Conservation (phyloP, 2,888 invertebrate species). For the Melolontha melolontha region DNA sequence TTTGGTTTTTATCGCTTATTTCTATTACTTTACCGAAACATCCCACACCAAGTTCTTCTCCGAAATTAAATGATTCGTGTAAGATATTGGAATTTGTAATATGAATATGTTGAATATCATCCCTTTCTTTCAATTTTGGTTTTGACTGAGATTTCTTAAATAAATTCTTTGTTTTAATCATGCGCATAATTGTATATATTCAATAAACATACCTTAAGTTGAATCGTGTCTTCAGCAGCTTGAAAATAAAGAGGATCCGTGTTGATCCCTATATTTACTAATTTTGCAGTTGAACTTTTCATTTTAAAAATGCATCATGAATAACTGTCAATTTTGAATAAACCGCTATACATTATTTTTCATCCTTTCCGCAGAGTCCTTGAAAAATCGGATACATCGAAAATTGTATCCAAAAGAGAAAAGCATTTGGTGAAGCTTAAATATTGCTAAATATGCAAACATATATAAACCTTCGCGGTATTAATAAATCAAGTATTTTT, state of each 20-base stretch:
- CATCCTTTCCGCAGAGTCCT: background rate
- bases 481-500: too few species aligned
- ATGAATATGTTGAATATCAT: constrained; percentile 59
- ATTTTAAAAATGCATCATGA: constrained; percentile 40
- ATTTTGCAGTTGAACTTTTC: constrained; percentile 43
- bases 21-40: constrained; percentile 63
- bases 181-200: background rate
- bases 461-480: too few species aligned
- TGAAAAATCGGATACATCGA: background rate
- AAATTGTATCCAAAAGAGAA: too few species aligned
- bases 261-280: constrained; percentile 48
- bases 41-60: constrained; percentile 63
- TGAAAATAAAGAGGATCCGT: constrained; percentile 49
- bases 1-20: constrained; percentile 60
- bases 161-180: background rate
- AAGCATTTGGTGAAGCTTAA: too few species aligned
- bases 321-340: constrained; percentile 43
- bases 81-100: constrained; percentile 59
- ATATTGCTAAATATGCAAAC: too few species aligned
- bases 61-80: constrained; percentile 59
- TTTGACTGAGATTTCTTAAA: constrained; percentile 26
- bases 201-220: constrained; percentile 24
- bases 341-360: constrained; percentile 17
- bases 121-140: constrained; percentile 48
- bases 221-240: constrained; percentile 18